Evolutionary conservation across 2,888 invertebrate genomes (phyloP), one percentile per base, ranked within the genome.

Genomic region (Aspidiotus rigidus): DNA sequence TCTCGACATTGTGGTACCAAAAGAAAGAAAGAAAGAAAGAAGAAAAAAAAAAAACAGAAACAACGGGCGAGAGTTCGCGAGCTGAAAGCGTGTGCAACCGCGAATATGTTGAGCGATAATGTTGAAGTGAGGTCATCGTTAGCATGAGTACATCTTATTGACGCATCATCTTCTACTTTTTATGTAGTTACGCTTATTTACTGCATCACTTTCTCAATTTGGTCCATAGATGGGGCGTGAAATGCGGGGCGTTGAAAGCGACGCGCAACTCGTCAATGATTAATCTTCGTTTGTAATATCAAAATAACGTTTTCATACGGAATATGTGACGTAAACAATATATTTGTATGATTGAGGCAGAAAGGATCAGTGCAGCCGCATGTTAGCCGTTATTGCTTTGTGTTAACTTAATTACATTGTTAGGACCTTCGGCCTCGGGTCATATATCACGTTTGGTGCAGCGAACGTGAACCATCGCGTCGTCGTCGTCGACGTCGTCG

Each of bases 381-480:
- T 67, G 67, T 67, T 67, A 67, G 59, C 67, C 60, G 67, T 67
- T 67, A 67, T 67, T 67, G 67, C 67, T 67, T 67, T 67, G 67
- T 67, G 67, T 67, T 67, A 67, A 67, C 67, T 67, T 67, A 67
- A 67, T 67, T 67, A 67, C 67, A 67, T 67, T 67, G 67, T 67
- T 59, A 53, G 67, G 56, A 56, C 67, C 57, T 67, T 67, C 67
- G 67, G 67, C 67, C 67, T 67, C 40, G 59, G 67, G 67, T 67
- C 67, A 67, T 67, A 67, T 67, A 67, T 67, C 67, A 67, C 60
- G 67, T 67, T 59, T 39, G 16, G 17, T 53, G 8, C 60, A 41
- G 62, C n/a, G 42, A 11, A 5, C n/a, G 44, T 16, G n/a, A 15
- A 44, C 15, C 5, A 28, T 28, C 28, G 28, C 28, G 28, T 28